phyloP scores from a whole-genome alignment of 2,113 vertebrate genomes.

The Entelurus aequoreus region DNA sequence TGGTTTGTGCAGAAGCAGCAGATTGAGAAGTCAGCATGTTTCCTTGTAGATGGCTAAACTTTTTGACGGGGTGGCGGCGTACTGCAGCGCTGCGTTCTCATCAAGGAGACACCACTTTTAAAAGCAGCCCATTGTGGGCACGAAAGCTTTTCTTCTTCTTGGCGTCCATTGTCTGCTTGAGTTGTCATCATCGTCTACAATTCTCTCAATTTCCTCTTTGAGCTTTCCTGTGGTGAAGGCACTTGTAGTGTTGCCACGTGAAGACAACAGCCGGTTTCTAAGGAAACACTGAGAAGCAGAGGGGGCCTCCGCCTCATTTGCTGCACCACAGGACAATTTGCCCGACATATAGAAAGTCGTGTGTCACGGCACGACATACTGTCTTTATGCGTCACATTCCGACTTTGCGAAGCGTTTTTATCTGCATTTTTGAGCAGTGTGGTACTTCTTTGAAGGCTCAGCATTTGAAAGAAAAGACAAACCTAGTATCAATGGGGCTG shows the following conservation, averaged over 20 bases:
- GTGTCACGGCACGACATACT: constrained; percentile 5
- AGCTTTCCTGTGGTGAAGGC: constrained; percentile 59
- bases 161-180: constrained; percentile 17
- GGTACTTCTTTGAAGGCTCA: no score
- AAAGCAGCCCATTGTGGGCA: constrained; percentile 1
- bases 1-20: constrained; percentile 10
- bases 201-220: constrained; percentile 51
- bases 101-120: constrained; percentile 28
- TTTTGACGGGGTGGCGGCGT: not conserved
- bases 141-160: constrained; percentile 30
- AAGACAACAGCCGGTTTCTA: constrained; percentile 61
- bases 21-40: constrained; percentile 20
- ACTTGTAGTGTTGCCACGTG: constrained; percentile 54
- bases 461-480: no score
- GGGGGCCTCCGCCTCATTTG: constrained; percentile 36
- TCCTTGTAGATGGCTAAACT: constrained; percentile 14
- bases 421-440: no score
- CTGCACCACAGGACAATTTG: constrained; percentile 38
- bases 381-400: not conserved
- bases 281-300: constrained; percentile 47
- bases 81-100: constrained; percentile 30
- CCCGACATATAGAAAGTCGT: constrained; percentile 8
- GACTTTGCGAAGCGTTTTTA: no score
- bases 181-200: constrained; percentile 29
- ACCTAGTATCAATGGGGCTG: no score